A percentile compares a stretch with the other conserved stretches of the same genome.
phyloP scores from a whole-genome alignment of 2,113 vertebrate species.

The Hymenochirus boettgeri region DNA sequence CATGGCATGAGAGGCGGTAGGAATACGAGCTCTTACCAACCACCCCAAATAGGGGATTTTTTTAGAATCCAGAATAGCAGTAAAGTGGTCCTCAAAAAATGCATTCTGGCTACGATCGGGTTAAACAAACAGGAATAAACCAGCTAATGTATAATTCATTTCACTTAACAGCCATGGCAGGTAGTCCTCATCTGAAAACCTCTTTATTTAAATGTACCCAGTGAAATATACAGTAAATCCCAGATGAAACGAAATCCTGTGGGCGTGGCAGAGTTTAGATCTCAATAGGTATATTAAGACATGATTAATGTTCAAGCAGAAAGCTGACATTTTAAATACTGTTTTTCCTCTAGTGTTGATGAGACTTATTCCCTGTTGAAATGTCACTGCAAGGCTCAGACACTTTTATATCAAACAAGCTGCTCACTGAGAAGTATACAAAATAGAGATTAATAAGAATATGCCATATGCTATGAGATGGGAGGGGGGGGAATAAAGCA shows the following conservation, averaged over 20 bases:
- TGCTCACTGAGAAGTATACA: slow-evolving; percentile 13
- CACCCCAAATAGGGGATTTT: no score
- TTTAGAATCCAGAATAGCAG: no score
- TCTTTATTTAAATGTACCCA: slow-evolving; percentile 36
- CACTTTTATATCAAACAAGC: slow-evolving; percentile 13
- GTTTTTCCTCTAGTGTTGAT: slow-evolving; percentile 41
- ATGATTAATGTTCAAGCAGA: slow-evolving; percentile 40
- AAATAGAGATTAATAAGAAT: slow-evolving; percentile 25
- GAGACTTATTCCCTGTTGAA: slow-evolving; percentile 40
- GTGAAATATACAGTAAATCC: slow-evolving; percentile 23
- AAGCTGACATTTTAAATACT: slow-evolving; percentile 43
- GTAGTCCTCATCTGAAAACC: not conserved
- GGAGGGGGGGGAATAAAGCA: not conserved
- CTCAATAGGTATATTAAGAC: slow-evolving; percentile 41
- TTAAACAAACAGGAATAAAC: not conserved
- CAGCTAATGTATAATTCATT: slow-evolving; percentile 18
- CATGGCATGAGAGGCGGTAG: no score
- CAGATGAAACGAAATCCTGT: slow-evolving; percentile 37
- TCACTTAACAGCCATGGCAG: slow-evolving; percentile 7
- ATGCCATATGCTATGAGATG: not conserved
- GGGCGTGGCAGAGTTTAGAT: slow-evolving; percentile 36
- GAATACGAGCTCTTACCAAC: no score
- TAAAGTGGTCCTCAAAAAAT: no score
- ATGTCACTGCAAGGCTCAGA: slow-evolving; percentile 27
- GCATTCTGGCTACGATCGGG: no score